A percentile compares a stretch with the other conserved stretches of the same genome.
Conservation (phyloP, 2,888 invertebrate genomes). For the Ceriagrion tenellum region DNA sequence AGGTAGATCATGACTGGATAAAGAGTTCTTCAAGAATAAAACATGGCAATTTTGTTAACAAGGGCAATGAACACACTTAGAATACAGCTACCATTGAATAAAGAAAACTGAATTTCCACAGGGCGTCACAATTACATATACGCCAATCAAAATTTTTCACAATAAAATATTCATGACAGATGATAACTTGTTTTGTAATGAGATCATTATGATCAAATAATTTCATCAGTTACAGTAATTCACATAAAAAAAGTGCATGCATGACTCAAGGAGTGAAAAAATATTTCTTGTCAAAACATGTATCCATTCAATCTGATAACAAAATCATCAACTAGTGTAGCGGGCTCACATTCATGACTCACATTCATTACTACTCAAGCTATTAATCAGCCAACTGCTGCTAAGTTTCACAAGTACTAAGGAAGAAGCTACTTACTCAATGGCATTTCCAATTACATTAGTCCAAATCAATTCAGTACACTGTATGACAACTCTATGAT, state of each 20-base stretch:
- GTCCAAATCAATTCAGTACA: not conserved
- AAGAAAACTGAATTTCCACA: too few species aligned
- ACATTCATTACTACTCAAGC: conserved; percentile 11
- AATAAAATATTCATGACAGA: too few species aligned
- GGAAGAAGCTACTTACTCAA: conserved; percentile 48
- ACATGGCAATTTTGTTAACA: too few species aligned
- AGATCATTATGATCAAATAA: too few species aligned
- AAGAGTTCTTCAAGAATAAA: too few species aligned
- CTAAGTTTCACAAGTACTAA: not conserved
- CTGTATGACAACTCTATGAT: not conserved
- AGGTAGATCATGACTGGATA: too few species aligned
- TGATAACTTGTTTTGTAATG: too few species aligned
- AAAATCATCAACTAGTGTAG: conserved; percentile 2
- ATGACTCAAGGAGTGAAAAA: not conserved
- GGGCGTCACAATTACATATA: too few species aligned
- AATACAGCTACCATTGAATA: too few species aligned
- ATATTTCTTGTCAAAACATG: conserved; percentile 20
- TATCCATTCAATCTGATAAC: conserved; percentile 38
- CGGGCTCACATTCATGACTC: conserved; percentile 13
- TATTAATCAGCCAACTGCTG: not conserved
- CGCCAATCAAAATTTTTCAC: too few species aligned
- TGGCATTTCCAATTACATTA: not conserved
- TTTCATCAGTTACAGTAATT: not conserved
- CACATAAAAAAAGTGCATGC: not conserved
- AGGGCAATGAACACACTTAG: too few species aligned